Evolutionary conservation across 23 tunicate species (phyloP).

Genomic region (Ciona savignyi): DNA sequence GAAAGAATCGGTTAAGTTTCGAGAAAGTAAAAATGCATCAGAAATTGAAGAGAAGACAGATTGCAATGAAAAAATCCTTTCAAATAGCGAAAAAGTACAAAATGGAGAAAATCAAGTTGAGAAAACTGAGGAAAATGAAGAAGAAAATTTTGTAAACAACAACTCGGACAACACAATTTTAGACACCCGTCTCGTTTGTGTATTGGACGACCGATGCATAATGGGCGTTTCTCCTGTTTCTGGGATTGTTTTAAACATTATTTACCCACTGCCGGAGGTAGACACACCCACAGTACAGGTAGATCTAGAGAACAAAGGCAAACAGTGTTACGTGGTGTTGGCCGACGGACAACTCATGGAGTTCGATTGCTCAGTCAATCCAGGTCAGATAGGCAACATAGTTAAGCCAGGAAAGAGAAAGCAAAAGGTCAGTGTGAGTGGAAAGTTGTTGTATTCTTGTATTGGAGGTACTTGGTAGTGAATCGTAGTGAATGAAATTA

Average conservation of each 20-base stretch:
- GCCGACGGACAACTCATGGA: constrained; percentile 28
- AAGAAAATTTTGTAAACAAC: not conserved
- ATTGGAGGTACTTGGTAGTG: too few species aligned
- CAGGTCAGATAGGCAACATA: constrained; percentile 27
- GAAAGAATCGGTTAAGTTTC: not conserved
- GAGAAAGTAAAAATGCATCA: not conserved
- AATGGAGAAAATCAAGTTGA: too few species aligned
- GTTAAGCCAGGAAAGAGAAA: constrained; percentile 5
- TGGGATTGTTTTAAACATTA: constrained; percentile 34
- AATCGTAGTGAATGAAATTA: too few species aligned
- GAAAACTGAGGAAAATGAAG: too few species aligned
- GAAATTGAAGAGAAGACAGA: not conserved
- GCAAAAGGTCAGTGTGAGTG: constrained; percentile 30
- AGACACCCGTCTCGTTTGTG: constrained; percentile 32
- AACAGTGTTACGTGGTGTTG: constrained; percentile 23
- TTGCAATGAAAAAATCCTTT: not conserved
- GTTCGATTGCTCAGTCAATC: constrained; percentile 40
- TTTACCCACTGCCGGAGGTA: constrained; percentile 34
- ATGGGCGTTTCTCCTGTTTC: constrained; percentile 52
- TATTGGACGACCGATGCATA: constrained; percentile 39
- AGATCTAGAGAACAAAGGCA: constrained; percentile 24
- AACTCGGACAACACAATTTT: not conserved
- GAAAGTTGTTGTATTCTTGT: too few species aligned
- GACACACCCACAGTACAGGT: constrained; percentile 11
- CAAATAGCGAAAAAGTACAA: not conserved